phyloP scores from a whole-genome alignment of 2,113 vertebrate species.

The Piaya cayana region DNA sequence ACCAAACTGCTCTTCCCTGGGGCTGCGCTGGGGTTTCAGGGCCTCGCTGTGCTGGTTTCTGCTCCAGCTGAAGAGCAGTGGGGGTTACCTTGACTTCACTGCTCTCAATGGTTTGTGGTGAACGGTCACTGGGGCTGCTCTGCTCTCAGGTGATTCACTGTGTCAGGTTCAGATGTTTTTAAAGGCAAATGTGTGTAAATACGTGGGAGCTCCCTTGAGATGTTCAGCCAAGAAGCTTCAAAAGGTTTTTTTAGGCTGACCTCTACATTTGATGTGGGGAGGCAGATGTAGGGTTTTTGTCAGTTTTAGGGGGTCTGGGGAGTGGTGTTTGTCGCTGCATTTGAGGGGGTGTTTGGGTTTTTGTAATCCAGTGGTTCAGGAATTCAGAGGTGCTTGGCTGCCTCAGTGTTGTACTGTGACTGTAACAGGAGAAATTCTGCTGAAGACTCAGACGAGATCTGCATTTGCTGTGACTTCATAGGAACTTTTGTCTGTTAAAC shows the following conservation, averaged over 20 bases:
- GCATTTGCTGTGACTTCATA: background rate
- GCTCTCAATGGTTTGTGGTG: background rate
- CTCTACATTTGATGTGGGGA: accelerated
- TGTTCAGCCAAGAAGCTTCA: background rate
- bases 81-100: background rate
- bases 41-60: background rate
- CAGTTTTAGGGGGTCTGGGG: background rate
- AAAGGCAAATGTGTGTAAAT: background rate
- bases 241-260: background rate
- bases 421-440: background rate
- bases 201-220: background rate
- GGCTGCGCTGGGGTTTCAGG: background rate
- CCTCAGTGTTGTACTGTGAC: background rate
- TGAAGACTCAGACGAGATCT: background rate
- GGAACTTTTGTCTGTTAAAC: background rate
- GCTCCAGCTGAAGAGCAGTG: background rate
- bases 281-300: background rate
- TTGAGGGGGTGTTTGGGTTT: accelerated
- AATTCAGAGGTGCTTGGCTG: background rate
- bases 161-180: background rate
- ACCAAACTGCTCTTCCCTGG: background rate
- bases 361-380: background rate
- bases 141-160: background rate
- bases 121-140: background rate
- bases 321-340: background rate